Percentiles rank a stretch among this genome's conserved stretches.
These are phyloP conservation scores for Coturnix japonica DNA, from an alignment of 2,113 vertebrate species.

Conservation along the genomic window DNA sequence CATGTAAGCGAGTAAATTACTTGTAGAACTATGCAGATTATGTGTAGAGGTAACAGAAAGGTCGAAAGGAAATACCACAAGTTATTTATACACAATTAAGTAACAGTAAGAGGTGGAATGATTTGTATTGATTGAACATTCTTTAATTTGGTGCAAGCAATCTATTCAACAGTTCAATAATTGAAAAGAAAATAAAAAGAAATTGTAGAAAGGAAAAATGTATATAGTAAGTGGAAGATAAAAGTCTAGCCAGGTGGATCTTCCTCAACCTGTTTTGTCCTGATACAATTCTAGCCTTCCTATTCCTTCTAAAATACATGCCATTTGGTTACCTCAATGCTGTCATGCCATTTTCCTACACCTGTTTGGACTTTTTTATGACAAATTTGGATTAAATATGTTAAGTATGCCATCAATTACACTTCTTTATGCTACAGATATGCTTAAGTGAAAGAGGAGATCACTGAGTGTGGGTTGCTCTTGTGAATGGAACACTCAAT, in stretches of 20 bases:
- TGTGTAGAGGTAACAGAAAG: not conserved
- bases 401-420: constrained; percentile 36
- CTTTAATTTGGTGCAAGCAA: not conserved
- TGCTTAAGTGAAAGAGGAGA: constrained; percentile 1
- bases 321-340: not conserved
- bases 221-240: not conserved
- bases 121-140: not conserved
- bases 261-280: not conserved
- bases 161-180: not conserved
- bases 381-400: constrained; percentile 4
- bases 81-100: not conserved
- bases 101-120: not conserved
- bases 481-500: constrained; percentile 10
- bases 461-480: not conserved
- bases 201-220: not conserved
- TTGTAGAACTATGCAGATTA: not conserved
- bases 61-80: not conserved
- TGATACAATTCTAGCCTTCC: not conserved
- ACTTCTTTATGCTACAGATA: constrained; percentile 32
- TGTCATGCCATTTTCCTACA: not conserved
- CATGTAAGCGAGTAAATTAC: not conserved
- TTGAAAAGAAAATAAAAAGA: not conserved
- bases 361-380: not conserved
- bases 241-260: not conserved
- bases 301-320: not conserved